phyloP scores from a whole-genome alignment of 1,140 invertebrate genomes.

The Leptoteleia sp. region DNA sequence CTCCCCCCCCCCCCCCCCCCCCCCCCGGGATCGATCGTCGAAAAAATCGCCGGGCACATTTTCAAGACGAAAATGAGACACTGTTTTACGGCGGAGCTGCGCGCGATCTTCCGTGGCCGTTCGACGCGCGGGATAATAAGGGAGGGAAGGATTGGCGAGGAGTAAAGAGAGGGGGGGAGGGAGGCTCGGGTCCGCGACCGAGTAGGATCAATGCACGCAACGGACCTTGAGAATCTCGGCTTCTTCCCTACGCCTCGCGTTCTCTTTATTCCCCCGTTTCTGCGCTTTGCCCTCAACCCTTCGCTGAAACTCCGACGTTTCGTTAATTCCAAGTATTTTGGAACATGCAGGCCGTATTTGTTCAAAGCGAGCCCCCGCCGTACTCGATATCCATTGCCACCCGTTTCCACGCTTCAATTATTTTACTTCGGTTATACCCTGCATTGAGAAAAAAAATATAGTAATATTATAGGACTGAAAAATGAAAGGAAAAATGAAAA shows the following conservation, averaged over 20 bases:
- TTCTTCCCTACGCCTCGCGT: slow-evolving; percentile 49
- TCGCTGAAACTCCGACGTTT: slow-evolving; percentile 18
- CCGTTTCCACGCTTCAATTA: no score
- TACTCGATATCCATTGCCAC: no score
- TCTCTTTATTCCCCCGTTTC: slow-evolving; percentile 52
- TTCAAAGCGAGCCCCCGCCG: slow-evolving; percentile 11
- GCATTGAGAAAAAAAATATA: no score
- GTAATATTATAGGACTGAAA: no score
- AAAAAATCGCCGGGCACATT: neutral
- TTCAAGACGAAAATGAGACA: neutral
- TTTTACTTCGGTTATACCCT: no score
- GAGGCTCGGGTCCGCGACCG: slow-evolving; percentile 78
- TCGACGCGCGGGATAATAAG: neutral
- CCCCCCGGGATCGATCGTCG: no score
- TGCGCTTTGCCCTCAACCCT: slow-evolving; percentile 35
- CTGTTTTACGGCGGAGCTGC: no score
- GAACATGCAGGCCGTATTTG: slow-evolving; percentile 23
- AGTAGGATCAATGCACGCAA: slow-evolving; percentile 79
- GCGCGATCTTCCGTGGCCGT: slow-evolving; percentile 1
- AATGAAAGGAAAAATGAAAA: no score
- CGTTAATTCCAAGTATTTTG: slow-evolving; percentile 35
- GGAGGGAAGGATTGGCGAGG: slow-evolving; percentile 42
- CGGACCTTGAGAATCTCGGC: slow-evolving; percentile 77
- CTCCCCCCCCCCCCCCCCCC: no score
- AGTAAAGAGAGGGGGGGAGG: slow-evolving; percentile 44